phyloP scores from a whole-genome alignment of 2,113 vertebrate genomes.

The Noturus placidus region DNA sequence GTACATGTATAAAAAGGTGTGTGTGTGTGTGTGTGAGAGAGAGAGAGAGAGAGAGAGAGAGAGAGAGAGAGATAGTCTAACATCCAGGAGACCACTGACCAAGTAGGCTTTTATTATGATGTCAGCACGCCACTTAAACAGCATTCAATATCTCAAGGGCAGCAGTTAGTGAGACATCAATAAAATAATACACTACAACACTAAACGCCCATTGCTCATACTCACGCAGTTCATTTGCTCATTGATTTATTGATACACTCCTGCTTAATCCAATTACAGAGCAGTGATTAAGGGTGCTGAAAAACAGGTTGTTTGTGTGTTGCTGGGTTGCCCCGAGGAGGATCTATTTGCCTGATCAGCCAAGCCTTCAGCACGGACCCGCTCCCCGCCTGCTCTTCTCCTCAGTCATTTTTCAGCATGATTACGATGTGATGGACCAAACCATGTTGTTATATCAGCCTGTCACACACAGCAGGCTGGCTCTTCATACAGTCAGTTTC shows the following conservation, averaged over 20 bases:
- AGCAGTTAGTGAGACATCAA: conserved; percentile 68
- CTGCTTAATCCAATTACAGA: conserved; percentile 70
- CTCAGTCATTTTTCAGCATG: conserved; percentile 26
- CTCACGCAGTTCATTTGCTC: conserved; percentile 68
- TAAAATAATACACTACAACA: conserved; percentile 65
- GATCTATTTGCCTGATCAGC: conserved; percentile 24
- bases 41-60: neutral
- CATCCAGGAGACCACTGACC: conserved; percentile 45
- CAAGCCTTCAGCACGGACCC: conserved; percentile 39
- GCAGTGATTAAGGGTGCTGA: conserved; percentile 63
- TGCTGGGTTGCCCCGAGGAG: conserved; percentile 41
- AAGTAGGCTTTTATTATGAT: conserved; percentile 74
- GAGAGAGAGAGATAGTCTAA: neutral
- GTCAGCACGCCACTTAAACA: conserved; percentile 75
- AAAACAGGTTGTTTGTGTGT: conserved; percentile 66
- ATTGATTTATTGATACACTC: conserved; percentile 73
- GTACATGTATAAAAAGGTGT: neutral
- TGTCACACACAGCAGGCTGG: conserved; percentile 29
- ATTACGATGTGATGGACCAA: conserved; percentile 46
- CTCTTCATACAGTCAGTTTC: conserved; percentile 17
- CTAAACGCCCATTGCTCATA: conserved; percentile 64
- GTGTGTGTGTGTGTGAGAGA: neutral
- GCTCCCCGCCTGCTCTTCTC: neutral
- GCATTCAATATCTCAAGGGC: conserved; percentile 72
- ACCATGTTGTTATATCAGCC: conserved; percentile 37